Evolutionary conservation across 1,140 invertebrate genomes (phyloP).

Genomic region (Pissodes strobi): DNA sequence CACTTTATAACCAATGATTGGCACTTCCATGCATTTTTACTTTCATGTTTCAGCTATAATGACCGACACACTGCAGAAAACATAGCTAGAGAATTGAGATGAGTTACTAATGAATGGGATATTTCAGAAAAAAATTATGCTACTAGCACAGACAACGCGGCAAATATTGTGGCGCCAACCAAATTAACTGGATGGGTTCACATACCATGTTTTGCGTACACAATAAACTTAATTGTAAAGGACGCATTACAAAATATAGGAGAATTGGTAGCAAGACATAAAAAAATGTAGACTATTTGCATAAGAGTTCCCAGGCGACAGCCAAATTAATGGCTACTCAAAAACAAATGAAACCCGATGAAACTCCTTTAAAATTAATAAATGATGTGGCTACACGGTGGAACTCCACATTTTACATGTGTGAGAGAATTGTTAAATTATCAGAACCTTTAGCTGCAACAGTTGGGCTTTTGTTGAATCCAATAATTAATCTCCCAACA

Average conservation of each 20-base stretch:
- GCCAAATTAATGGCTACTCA: slow-evolving; percentile 9
- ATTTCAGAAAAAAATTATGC: slow-evolving; percentile 19
- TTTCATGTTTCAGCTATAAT: slow-evolving; percentile 9
- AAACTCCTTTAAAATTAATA: too few species aligned
- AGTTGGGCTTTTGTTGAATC: slow-evolving; percentile 3
- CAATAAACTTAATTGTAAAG: too few species aligned
- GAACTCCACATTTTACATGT: slow-evolving; percentile 32
- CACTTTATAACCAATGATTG: slow-evolving; percentile 12
- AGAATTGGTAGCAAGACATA: slow-evolving; percentile 1
- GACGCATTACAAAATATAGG: background rate
- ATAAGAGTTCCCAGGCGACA: slow-evolving; percentile 8
- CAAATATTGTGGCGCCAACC: slow-evolving; percentile 4
- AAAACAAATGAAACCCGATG: slow-evolving; percentile 9
- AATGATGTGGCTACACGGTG: too few species aligned
- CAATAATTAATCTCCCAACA: background rate
- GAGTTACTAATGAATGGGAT: slow-evolving; percentile 15
- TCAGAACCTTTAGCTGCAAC: slow-evolving; percentile 19
- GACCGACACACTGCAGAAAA: slow-evolving; percentile 9
- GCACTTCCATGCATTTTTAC: slow-evolving; percentile 1
- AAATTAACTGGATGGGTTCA: slow-evolving; percentile 4
- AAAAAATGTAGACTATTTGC: slow-evolving; percentile 11
- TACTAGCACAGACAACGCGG: background rate
- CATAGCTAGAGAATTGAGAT: background rate
- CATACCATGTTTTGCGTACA: slow-evolving; percentile 13
- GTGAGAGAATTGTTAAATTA: slow-evolving; percentile 24